Evolutionary conservation across 2,113 vertebrate genomes (phyloP), one percentile per base, ranked within the genome.

Genomic region (Sceloporus undulatus): DNA sequence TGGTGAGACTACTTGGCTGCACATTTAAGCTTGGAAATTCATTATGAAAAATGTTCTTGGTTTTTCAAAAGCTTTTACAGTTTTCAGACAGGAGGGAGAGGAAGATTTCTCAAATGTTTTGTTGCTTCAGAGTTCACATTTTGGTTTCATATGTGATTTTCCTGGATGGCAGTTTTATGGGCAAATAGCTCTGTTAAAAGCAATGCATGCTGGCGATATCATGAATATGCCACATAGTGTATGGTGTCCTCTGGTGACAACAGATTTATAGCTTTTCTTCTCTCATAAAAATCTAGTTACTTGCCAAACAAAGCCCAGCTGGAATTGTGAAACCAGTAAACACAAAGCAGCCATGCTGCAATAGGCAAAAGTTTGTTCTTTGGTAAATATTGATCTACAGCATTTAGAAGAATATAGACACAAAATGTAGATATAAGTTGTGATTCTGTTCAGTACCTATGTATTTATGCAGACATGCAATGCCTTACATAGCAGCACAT

Each of bases 231-330:
- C 90, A 89, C 93, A 87, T 94, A 89, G 91, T 91, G 88, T 95
- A 91, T 92, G 92, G 91, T 94, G 92, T 91, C 89, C 88, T 89
- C 89, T 79, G 66, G 90, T 1, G 71, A 88, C 87, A 92, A 92
- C 87, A 94, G 92, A 93, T 90, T 95, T 94, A 95, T 83, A 80
- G 91, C 74, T 82, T 94, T 94, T 95, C 91, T 91, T 52, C 78
- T 88, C 91, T 93, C 88, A 89, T 94, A 94, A 96, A 95, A 95
- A 89, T 68, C 76, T 85, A 88, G 59, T 92, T 84, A 86, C 48
- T 87, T 87, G 89, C 91, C 91, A 94, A 88, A 89, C 91, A 77
- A 84, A 54, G 91, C 91, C 80, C 89, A 95, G 90, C 89, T 93
- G 89, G 83, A 93, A 84, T 92, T 95, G 87, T 25, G 74, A 94